Evolutionary conservation across 2,888 invertebrate species (phyloP).

Genomic region (Pollenia angustigena): DNA sequence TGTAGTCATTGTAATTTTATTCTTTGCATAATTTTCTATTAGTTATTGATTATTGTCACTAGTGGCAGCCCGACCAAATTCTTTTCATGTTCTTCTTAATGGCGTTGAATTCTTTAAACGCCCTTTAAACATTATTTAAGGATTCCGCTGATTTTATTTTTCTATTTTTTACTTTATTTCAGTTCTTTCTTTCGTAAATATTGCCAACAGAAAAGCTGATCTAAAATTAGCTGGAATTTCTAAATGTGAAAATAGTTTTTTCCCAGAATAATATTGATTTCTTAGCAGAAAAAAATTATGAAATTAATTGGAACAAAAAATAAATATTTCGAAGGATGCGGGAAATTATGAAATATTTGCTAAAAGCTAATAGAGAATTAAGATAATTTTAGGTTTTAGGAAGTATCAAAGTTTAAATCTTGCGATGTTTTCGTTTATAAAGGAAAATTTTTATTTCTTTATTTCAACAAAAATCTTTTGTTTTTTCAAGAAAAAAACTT

Average conservation of each 20-base stretch:
- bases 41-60: conserved; percentile 65
- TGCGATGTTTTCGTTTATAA: no score
- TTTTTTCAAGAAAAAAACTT: no score
- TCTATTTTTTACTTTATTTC: neutral
- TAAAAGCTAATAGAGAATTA: no score
- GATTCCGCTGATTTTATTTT: neutral
- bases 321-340: neutral
- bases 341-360: neutral
- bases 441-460: no score
- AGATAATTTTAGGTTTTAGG: no score
- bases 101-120: conserved; percentile 20
- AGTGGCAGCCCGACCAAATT: conserved; percentile 9
- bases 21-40: conserved; percentile 52
- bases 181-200: conserved; percentile 48
- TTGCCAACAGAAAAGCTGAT: neutral
- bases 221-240: conserved; percentile 44
- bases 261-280: conserved; percentile 39
- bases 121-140: conserved; percentile 21
- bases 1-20: conserved; percentile 39
- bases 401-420: neutral
- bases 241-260: conserved; percentile 10
- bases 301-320: conserved; percentile 29
- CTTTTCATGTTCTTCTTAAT: conserved; percentile 47
- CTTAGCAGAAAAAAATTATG: neutral
- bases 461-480: no score